These are phyloP conservation scores for Holothuria glaberrima DNA, from an alignment of 35 echinoderm and acorn worm genomes.

Conservation along the genomic window DNA sequence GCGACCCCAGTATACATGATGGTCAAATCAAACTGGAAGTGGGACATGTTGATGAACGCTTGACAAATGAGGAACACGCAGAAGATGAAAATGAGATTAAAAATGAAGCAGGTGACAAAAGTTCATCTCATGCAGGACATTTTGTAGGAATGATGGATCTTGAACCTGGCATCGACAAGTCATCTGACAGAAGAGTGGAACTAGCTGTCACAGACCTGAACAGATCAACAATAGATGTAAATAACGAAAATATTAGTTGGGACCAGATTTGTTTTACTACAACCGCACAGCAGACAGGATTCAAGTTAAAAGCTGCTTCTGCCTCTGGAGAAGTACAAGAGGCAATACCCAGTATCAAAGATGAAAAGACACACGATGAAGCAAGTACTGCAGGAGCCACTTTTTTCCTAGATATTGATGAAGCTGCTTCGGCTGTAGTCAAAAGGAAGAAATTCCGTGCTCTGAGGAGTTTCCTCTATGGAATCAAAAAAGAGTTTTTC, in stretches of 20 bases:
- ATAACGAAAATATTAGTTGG: conserved; percentile 17
- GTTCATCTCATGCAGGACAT: background rate
- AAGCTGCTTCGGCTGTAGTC: no score
- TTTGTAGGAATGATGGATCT: background rate
- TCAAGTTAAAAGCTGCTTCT: no score
- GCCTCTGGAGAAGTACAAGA: no score
- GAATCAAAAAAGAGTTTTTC: conserved; percentile 19
- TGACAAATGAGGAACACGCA: background rate
- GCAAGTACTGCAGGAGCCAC: no score
- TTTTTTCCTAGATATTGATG: no score
- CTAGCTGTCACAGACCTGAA: no score
- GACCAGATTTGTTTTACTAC: background rate
- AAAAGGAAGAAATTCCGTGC: conserved; percentile 32
- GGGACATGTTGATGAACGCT: background rate
- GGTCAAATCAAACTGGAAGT: background rate
- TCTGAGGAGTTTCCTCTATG: conserved; percentile 17
- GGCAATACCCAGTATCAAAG: no score
- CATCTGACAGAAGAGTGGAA: background rate
- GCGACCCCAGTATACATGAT: background rate
- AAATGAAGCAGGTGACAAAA: background rate
- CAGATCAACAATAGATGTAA: background rate
- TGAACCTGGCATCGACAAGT: background rate
- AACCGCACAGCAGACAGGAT: background rate
- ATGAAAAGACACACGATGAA: no score
- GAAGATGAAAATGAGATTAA: background rate